Evolutionary conservation across 2,888 invertebrate genomes (phyloP).

Genomic region (Amblyteles armatorius): DNA sequence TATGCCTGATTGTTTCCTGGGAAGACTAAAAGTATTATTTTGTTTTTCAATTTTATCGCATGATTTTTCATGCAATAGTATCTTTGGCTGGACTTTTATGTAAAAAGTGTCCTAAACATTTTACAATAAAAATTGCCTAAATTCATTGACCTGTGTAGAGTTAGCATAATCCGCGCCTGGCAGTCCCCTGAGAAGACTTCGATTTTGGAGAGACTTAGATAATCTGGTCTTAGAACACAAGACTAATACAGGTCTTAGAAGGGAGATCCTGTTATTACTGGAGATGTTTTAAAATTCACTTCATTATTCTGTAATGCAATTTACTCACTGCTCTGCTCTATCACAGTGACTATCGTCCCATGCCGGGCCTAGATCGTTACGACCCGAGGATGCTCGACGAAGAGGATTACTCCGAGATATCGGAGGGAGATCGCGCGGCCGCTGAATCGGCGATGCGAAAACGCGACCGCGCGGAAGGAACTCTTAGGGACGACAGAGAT

Average conservation of each 20-base stretch:
- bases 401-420: constrained; percentile 94
- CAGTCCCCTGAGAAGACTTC: no score
- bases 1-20: no score
- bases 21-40: no score
- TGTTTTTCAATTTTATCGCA: not conserved
- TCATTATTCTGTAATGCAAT: not conserved
- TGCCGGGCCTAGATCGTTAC: constrained; percentile 97
- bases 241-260: no score
- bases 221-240: no score
- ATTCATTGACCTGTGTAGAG: no score
- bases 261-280: no score
- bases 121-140: no score
- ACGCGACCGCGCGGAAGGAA: constrained; percentile 93
- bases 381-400: constrained; percentile 95
- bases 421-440: constrained; percentile 93
- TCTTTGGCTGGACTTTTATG: not conserved
- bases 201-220: no score
- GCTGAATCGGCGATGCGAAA: constrained; percentile 96
- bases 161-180: no score
- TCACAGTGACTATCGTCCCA: constrained; percentile 96
- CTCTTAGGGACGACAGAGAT: constrained; percentile 92
- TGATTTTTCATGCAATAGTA: not conserved
- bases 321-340: constrained; percentile 39
- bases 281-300: not conserved
- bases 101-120: not conserved